These are phyloP conservation scores for Eptesicus fuscus DNA, from an alignment of 2,113 vertebrate species.

Conservation along the genomic window DNA sequence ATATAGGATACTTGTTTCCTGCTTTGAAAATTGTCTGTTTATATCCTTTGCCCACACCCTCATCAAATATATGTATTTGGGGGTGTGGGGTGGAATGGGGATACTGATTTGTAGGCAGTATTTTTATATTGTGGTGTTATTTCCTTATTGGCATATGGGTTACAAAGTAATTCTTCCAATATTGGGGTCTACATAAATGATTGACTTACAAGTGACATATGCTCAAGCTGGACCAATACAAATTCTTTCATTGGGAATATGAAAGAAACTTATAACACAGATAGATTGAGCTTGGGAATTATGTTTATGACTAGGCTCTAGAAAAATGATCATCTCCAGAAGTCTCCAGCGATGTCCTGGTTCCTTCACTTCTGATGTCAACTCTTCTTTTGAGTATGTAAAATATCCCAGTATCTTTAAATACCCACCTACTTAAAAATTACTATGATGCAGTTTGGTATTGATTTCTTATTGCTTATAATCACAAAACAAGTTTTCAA, in stretches of 20 bases:
- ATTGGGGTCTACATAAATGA: neutral
- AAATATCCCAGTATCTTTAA: neutral
- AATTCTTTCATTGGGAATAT: neutral
- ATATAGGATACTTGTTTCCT: neutral
- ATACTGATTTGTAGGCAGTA: neutral
- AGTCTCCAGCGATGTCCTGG: neutral
- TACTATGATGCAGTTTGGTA: neutral
- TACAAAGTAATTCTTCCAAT: neutral
- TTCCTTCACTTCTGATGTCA: neutral
- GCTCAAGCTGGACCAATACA: neutral
- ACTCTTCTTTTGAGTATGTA: constrained; percentile 9
- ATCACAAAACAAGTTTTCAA: neutral
- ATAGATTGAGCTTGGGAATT: neutral
- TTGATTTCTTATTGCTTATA: neutral
- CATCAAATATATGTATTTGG: neutral
- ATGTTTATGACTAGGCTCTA: neutral
- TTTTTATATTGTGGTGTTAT: neutral
- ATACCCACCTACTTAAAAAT: neutral
- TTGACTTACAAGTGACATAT: neutral
- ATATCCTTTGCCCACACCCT: neutral
- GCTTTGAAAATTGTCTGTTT: neutral
- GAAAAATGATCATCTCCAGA: neutral
- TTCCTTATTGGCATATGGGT: neutral
- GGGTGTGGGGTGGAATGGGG: neutral
- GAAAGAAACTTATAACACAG: neutral